phyloP scores from a whole-genome alignment of 2,888 invertebrate species.

The Drosophila tripunctata region DNA sequence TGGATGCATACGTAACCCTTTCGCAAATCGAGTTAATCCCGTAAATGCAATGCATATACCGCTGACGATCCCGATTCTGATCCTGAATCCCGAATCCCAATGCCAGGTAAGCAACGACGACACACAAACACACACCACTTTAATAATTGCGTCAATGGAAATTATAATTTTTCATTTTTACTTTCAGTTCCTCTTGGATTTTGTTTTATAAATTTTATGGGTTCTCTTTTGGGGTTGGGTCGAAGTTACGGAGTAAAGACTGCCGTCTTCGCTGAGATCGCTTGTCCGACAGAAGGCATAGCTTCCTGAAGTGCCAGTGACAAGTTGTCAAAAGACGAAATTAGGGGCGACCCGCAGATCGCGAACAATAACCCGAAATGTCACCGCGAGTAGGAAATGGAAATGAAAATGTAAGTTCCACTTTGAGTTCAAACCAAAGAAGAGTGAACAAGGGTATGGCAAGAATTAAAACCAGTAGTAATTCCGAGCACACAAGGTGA shows the following conservation, averaged over 20 bases:
- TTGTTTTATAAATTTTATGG: conserved; percentile 8
- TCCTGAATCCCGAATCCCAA: conserved; percentile 12
- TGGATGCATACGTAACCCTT: conserved; percentile 74
- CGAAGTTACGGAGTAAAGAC: conserved; percentile 29
- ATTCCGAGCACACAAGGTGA: conserved; percentile 46
- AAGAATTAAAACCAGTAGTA: not conserved
- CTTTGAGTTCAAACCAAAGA: conserved; percentile 17
- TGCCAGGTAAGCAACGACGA: conserved; percentile 29
- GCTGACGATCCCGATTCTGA: conserved; percentile 11
- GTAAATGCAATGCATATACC: conserved; percentile 58
- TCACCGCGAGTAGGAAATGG: conserved; percentile 48
- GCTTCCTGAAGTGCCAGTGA: conserved; percentile 57
- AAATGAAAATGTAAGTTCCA: conserved; percentile 44
- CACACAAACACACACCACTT: conserved; percentile 21
- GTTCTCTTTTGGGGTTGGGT: conserved; percentile 45
- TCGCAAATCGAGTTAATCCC: conserved; percentile 75
- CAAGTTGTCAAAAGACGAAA: conserved; percentile 56
- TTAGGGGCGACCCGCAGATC: conserved; percentile 53
- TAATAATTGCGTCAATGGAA: conserved; percentile 64
- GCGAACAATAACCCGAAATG: conserved; percentile 67
- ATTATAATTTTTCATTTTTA: conserved; percentile 79
- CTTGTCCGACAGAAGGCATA: not conserved
- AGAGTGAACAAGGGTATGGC: conserved; percentile 4
- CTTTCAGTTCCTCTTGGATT: conserved; percentile 10
- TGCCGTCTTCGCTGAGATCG: conserved; percentile 40